Conservation (phyloP, 2,888 invertebrate species). For the Meta bourneti region DNA sequence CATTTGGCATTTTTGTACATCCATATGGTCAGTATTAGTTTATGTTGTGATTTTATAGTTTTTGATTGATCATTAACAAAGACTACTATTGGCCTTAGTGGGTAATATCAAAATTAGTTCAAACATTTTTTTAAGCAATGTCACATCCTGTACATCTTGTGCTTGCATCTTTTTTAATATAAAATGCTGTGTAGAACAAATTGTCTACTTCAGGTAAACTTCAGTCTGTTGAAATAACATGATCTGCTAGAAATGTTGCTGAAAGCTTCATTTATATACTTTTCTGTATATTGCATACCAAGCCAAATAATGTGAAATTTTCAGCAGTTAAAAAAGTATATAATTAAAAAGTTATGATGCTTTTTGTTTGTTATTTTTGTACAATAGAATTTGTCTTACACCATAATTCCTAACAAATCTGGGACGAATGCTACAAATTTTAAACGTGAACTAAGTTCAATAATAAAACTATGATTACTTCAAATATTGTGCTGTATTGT, state of each 20-base stretch:
- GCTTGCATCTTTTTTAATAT: constrained; percentile 76
- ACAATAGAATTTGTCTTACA: constrained; percentile 10
- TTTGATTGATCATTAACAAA: constrained; percentile 66
- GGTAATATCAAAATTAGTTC: constrained; percentile 66
- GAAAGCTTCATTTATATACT: constrained; percentile 75
- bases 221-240: constrained; percentile 68
- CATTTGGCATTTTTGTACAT: constrained; percentile 66
- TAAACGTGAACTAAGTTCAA: not conserved
- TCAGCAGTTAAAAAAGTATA: constrained; percentile 71
- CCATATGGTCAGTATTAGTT: constrained; percentile 72
- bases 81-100: constrained; percentile 71
- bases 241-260: constrained; percentile 69
- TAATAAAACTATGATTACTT: not conserved
- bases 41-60: constrained; percentile 48
- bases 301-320: constrained; percentile 76
- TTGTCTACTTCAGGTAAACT: constrained; percentile 66
- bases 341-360: constrained; percentile 69
- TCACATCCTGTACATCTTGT: constrained; percentile 73
- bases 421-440: not conserved
- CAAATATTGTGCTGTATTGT: not conserved
- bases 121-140: constrained; percentile 68
- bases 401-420: not conserved
- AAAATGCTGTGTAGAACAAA: constrained; percentile 76
- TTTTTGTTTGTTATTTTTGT: constrained; percentile 62
- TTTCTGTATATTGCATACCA: constrained; percentile 76